Evolutionary conservation across 2,888 invertebrate species (phyloP).

Genomic region (Dolomedes plantarius): DNA sequence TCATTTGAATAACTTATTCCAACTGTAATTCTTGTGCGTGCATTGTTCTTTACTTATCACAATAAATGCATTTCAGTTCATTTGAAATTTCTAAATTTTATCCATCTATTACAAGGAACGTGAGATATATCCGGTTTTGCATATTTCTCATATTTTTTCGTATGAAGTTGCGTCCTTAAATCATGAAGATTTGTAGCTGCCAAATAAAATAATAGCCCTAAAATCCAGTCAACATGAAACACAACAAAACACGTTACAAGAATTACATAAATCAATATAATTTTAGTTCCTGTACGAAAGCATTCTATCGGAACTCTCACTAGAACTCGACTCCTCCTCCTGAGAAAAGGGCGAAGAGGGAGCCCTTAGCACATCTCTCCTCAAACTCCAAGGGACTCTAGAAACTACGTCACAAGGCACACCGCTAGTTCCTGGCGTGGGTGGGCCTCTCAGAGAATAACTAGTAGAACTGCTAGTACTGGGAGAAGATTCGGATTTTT

Average conservation of each 20-base stretch:
- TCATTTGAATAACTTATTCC: neutral
- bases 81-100: neutral
- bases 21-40: conserved; percentile 16
- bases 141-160: too few relatives aligned
- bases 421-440: neutral
- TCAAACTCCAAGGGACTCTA: conserved; percentile 52
- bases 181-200: conserved; percentile 1
- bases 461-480: neutral
- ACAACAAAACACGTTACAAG: conserved; percentile 11
- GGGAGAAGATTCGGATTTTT: conserved; percentile 17
- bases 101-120: too few relatives aligned
- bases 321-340: conserved; percentile 72
- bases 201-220: neutral
- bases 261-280: conserved; percentile 3
- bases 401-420: neutral
- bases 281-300: conserved; percentile 36
- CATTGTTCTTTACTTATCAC: neutral
- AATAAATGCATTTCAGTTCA: neutral
- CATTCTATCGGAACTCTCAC: conserved; percentile 71
- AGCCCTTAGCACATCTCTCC: conserved; percentile 55
- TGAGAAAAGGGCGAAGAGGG: conserved; percentile 64
- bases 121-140: too few relatives aligned
- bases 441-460: neutral
- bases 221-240: neutral
- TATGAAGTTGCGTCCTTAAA: too few relatives aligned